Conservation (phyloP, 2,888 invertebrate genomes). For the Arrhopalites spinosus region DNA sequence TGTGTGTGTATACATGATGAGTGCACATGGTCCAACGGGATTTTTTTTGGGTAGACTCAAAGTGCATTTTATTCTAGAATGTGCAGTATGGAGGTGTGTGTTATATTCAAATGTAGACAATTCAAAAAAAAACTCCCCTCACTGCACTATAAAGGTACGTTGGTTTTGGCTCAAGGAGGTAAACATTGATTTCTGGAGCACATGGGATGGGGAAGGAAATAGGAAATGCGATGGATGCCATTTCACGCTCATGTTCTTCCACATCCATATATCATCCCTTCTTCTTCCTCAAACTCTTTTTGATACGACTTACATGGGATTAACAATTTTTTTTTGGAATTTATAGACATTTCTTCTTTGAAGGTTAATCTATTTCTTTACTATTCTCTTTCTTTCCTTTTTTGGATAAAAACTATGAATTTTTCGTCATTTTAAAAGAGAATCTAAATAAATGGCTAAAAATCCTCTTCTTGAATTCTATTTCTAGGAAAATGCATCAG, state of each 20-base stretch:
- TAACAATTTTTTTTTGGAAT: background rate
- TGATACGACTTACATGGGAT: background rate
- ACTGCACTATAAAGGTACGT: background rate
- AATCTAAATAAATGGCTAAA: no score
- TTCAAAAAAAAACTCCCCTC: no score
- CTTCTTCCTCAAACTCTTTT: background rate
- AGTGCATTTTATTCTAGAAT: background rate
- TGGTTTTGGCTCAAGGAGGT: no score
- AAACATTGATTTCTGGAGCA: slow-evolving; percentile 29
- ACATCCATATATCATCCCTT: slow-evolving; percentile 7
- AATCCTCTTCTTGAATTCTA: no score
- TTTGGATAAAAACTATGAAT: no score
- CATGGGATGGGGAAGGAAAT: slow-evolving; percentile 11
- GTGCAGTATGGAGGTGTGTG: background rate
- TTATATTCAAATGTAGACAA: background rate
- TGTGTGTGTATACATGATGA: background rate
- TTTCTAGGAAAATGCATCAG: no score
- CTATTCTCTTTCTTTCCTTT: no score
- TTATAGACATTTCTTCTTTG: no score
- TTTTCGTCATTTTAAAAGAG: no score
- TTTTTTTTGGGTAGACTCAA: background rate
- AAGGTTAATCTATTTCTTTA: no score
- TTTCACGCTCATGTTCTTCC: slow-evolving; percentile 39
- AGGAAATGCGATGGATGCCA: slow-evolving; percentile 35
- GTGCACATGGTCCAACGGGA: background rate